phyloP scores from a whole-genome alignment of 2,888 invertebrate species.

The Drosophila nr. fundita region DNA sequence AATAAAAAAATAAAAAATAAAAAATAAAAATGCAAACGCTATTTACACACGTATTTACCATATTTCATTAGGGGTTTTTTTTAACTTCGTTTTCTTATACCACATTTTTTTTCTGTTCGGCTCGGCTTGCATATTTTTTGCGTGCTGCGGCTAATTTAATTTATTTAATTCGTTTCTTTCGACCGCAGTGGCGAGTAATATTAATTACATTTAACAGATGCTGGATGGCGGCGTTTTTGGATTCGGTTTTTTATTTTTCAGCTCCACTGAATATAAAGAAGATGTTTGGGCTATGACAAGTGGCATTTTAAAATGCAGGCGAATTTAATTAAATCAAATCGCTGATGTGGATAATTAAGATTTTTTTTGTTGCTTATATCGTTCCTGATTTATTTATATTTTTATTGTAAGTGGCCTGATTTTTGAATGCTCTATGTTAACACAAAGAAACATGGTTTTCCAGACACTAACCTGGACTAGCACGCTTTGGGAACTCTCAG shows the following conservation, averaged over 20 bases:
- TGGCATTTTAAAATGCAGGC: neutral
- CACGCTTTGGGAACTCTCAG: neutral
- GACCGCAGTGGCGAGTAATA: constrained; percentile 20
- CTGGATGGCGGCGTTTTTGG: constrained; percentile 1
- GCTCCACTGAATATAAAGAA: neutral
- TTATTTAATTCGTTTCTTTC: constrained; percentile 53
- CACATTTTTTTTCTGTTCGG: constrained; percentile 24
- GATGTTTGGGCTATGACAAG: neutral
- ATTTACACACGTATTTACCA: constrained; percentile 67
- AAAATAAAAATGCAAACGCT: constrained; percentile 34
- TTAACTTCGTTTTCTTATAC: constrained; percentile 34
- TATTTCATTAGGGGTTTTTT: constrained; percentile 47
- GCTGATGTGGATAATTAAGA: neutral
- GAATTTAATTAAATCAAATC: neutral
- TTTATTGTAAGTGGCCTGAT: neutral
- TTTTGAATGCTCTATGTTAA: neutral
- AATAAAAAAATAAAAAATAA: constrained; percentile 4
- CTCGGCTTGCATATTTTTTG: constrained; percentile 58
- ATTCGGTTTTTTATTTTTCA: neutral
- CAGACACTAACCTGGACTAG: too few species aligned
- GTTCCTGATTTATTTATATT: neutral
- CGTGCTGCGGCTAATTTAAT: constrained; percentile 54
- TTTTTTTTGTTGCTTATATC: neutral
- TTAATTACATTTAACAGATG: constrained; percentile 52
- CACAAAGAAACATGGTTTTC: neutral